Evolutionary conservation across 2,113 vertebrate species (phyloP).

Genomic region (Cettia cetti): DNA sequence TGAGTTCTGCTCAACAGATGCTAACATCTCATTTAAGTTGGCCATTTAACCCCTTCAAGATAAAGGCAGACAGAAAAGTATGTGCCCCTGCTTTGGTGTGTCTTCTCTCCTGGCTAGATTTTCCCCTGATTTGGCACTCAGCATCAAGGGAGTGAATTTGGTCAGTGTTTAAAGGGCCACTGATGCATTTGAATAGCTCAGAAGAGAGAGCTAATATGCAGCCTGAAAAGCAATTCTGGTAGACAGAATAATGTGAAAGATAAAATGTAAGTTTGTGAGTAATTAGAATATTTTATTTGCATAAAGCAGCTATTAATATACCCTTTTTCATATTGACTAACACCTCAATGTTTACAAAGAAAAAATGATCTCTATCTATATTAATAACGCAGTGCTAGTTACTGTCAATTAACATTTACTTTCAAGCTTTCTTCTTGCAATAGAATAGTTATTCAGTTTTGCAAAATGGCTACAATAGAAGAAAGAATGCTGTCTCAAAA

Average conservation of each 20-base stretch:
- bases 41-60: not conserved
- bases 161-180: not conserved
- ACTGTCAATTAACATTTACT: slow-evolving; percentile 33
- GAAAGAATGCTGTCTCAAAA: not conserved
- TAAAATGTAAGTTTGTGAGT: not conserved
- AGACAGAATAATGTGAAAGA: slow-evolving; percentile 7
- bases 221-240: not conserved
- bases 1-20: not conserved
- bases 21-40: not conserved
- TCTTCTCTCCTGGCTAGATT: not conserved
- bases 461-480: not conserved
- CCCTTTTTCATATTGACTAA: not conserved
- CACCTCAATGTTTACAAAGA: not conserved
- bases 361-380: slow-evolving; percentile 37
- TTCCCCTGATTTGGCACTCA: not conserved
- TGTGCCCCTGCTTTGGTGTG: not conserved
- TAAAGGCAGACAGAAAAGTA: not conserved
- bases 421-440: not conserved
- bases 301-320: not conserved
- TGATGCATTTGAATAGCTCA: not conserved
- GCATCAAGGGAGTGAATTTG: not conserved
- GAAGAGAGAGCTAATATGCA: not conserved
- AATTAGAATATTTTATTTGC: slow-evolving; percentile 37
- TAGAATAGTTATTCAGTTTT: not conserved
- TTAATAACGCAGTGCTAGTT: slow-evolving; percentile 23